A percentile compares a stretch with the other conserved stretches of the same genome.
These are phyloP conservation scores for Chaetops frenatus DNA, from an alignment of 2,113 vertebrate genomes.

Conservation along the genomic window DNA sequence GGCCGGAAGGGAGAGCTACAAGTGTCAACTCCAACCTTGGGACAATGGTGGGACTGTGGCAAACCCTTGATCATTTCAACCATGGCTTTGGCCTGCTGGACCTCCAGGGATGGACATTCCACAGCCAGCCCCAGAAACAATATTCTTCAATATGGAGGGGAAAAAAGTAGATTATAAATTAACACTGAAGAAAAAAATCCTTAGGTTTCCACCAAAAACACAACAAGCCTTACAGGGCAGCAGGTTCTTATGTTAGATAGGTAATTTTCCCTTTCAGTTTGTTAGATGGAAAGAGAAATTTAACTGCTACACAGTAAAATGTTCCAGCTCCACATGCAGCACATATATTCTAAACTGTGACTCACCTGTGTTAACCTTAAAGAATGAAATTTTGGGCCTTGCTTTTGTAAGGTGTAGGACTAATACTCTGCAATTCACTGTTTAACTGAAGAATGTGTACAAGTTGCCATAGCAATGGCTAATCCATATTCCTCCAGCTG, in stretches of 20 bases:
- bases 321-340: neutral
- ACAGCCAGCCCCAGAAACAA: neutral
- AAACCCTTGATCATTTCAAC: neutral
- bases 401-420: neutral
- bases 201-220: neutral
- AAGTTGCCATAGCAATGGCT: neutral
- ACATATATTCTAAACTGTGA: neutral
- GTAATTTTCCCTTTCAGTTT: neutral
- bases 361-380: neutral
- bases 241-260: neutral
- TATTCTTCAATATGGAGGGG: neutral
- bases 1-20: neutral
- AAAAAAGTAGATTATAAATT: neutral
- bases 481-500: neutral
- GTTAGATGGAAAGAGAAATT: neutral
- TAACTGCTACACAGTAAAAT: neutral
- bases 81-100: neutral
- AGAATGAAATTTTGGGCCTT: neutral
- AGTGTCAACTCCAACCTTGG: accelerated
- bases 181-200: neutral
- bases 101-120: neutral
- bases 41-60: neutral
- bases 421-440: neutral
- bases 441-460: neutral
- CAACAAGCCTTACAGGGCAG: neutral